phyloP scores from a whole-genome alignment of 2,888 invertebrate genomes.

The Drosophila pseudotakahashii region DNA sequence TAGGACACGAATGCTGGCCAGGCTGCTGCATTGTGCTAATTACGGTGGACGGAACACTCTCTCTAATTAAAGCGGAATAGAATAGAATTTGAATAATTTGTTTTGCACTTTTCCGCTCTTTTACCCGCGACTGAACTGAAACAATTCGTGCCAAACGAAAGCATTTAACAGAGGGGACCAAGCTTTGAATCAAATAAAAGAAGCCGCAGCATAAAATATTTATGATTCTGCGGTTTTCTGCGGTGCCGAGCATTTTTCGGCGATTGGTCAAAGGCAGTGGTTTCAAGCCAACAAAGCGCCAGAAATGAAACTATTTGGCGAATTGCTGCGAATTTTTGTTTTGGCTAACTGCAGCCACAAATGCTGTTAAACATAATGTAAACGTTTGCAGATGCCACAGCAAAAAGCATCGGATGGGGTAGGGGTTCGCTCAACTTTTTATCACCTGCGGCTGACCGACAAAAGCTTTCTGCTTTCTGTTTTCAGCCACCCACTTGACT shows the following conservation, averaged over 20 bases:
- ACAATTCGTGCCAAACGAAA: slow-evolving; percentile 36
- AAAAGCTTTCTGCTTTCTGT: slow-evolving; percentile 39
- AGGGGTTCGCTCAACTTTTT: slow-evolving; percentile 44
- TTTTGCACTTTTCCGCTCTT: slow-evolving; percentile 34
- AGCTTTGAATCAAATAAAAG: slow-evolving; percentile 45
- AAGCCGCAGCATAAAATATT: slow-evolving; percentile 73
- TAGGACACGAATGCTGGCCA: slow-evolving; percentile 43
- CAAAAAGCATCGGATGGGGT: slow-evolving; percentile 12
- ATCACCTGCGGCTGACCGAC: slow-evolving; percentile 64
- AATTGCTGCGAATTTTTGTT: slow-evolving; percentile 41
- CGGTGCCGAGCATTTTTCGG: slow-evolving; percentile 37
- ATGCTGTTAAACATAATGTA: slow-evolving; percentile 64
- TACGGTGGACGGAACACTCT: slow-evolving; percentile 63
- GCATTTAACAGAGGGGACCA: slow-evolving; percentile 45
- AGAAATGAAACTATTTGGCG: slow-evolving; percentile 60
- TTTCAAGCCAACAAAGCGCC: slow-evolving; percentile 13
- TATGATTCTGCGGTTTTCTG: slow-evolving; percentile 68
- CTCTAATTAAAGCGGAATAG: slow-evolving; percentile 65
- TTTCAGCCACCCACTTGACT: slow-evolving; percentile 26
- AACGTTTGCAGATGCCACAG: slow-evolving; percentile 49
- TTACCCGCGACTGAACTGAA: slow-evolving; percentile 30
- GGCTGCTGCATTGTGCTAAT: slow-evolving; percentile 55
- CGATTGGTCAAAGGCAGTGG: slow-evolving; percentile 41
- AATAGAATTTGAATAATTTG: slow-evolving; percentile 63
- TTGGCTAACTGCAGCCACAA: slow-evolving; percentile 55